Evolutionary conservation across 2,113 vertebrate genomes (phyloP).

Genomic region (Oreotrochilus melanogaster): DNA sequence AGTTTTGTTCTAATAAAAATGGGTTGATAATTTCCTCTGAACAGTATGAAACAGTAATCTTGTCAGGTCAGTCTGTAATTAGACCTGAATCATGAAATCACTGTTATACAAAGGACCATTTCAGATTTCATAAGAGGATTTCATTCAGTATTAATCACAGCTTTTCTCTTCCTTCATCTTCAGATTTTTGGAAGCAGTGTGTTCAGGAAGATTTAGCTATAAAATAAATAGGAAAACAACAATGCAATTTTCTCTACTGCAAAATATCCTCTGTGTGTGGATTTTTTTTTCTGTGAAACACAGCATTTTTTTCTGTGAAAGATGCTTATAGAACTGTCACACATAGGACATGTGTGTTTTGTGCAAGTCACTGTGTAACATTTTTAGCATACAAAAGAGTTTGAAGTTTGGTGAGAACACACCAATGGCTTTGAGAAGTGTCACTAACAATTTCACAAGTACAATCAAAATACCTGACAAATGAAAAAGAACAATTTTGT

Average conservation of each 20-base stretch:
- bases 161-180: neutral
- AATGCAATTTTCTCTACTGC: neutral
- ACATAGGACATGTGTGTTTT: neutral
- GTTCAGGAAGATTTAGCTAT: neutral
- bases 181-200: neutral
- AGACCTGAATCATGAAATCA: neutral
- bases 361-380: neutral
- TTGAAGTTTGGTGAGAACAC: neutral
- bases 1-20: neutral
- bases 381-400: neutral
- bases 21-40: neutral
- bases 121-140: constrained; percentile 22
- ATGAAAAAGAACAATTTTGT: neutral
- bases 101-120: neutral
- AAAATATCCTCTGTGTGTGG: neutral
- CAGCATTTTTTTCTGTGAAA: neutral
- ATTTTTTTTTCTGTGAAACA: neutral
- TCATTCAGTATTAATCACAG: neutral
- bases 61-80: neutral
- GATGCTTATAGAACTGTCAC: accelerated
- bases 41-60: neutral
- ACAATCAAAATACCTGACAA: neutral
- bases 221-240: neutral
- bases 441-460: neutral
- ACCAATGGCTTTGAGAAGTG: neutral